Conservation (phyloP, 2,797 vertebrate genomes). For the Chromobotia macracanthus region DNA sequence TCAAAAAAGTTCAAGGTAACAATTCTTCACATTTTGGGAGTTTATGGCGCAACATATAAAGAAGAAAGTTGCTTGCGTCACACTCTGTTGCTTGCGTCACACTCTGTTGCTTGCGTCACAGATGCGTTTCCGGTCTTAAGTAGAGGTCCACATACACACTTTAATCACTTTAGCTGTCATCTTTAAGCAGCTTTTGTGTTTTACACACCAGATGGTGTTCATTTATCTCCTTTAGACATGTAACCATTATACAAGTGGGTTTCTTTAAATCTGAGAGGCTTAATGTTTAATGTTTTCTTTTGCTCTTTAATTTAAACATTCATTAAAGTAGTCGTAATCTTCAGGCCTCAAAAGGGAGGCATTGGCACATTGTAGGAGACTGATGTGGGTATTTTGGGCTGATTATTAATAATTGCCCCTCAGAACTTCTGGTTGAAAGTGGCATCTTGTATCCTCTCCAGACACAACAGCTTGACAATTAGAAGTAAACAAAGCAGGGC, state of each 20-base stretch:
- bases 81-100: constrained; percentile 87
- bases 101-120: constrained; percentile 87
- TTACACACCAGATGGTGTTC: constrained; percentile 96
- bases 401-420: constrained; percentile 99
- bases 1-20: constrained; percentile 84
- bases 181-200: constrained; percentile 97
- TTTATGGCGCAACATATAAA: not conserved
- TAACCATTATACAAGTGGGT: constrained; percentile 91
- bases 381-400: constrained; percentile 94
- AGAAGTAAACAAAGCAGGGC: constrained; percentile 99
- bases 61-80: not conserved
- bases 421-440: constrained; percentile 99
- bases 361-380: constrained; percentile 92
- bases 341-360: constrained; percentile 84
- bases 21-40: constrained; percentile 22
- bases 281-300: constrained; percentile 84
- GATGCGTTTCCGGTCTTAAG: constrained; percentile 88
- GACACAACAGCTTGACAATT: constrained; percentile 99
- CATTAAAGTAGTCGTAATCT: constrained; percentile 95
- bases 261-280: constrained; percentile 93
- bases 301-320: constrained; percentile 80
- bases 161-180: constrained; percentile 98
- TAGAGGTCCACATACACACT: constrained; percentile 87
- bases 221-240: constrained; percentile 97
- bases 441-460: constrained; percentile 99